A percentile compares a stretch with the other conserved stretches of the same genome.
Evolutionary conservation across 2,113 vertebrate genomes (phyloP).

Genomic region (Panurus biarmicus): DNA sequence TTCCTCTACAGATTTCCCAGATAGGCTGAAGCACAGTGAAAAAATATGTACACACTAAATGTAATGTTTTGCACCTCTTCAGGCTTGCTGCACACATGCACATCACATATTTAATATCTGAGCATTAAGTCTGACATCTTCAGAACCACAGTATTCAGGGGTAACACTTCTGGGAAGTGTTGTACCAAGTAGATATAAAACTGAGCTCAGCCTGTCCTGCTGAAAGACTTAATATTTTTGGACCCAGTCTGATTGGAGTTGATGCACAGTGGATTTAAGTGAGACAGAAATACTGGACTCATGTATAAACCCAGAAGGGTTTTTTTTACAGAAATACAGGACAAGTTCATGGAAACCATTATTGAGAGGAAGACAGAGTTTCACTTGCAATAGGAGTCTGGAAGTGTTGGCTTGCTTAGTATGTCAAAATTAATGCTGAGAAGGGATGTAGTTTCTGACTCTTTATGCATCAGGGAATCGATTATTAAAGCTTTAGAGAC

Average conservation of each 20-base stretch:
- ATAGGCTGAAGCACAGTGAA: not conserved
- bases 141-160: not conserved
- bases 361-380: not conserved
- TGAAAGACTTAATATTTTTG: not conserved
- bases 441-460: not conserved
- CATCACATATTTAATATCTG: not conserved
- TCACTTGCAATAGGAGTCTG: not conserved
- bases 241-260: not conserved
- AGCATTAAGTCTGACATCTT: not conserved
- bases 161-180: not conserved
- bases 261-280: not conserved
- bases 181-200: not conserved
- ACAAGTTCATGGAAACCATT: not conserved
- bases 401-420: not conserved
- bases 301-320: not conserved
- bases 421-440: not conserved
- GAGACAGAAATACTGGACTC: not conserved
- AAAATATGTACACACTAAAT: not conserved
- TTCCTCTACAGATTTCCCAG: not conserved
- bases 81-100: not conserved
- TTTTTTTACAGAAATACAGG: not conserved
- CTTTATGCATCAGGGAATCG: not conserved
- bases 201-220: not conserved
- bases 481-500: slow-evolving; percentile 1
- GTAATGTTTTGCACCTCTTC: not conserved